These are phyloP conservation scores for Melanotaenia maccullochi DNA, from an alignment of 2,797 vertebrate genomes.

Conservation along the genomic window DNA sequence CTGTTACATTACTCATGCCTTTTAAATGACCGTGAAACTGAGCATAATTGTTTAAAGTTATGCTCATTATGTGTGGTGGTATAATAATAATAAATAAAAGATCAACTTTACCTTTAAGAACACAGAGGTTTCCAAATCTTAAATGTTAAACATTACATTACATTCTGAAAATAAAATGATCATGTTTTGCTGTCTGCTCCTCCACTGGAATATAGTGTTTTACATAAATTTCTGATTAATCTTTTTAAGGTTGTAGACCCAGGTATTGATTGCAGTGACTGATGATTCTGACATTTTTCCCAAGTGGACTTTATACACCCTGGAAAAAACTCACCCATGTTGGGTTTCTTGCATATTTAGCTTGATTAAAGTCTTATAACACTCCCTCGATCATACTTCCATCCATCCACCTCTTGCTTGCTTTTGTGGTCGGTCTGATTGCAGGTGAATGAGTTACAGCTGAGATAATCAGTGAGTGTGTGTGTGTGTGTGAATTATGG, in stretches of 20 bases:
- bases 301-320: constrained; percentile 17
- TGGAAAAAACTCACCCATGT: constrained; percentile 1
- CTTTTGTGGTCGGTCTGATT: constrained; percentile 54
- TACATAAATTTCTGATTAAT: constrained; percentile 12
- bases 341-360: constrained; percentile 30
- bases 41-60: constrained; percentile 47
- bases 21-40: constrained; percentile 47
- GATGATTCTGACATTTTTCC: constrained; percentile 3
- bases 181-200: constrained; percentile 5
- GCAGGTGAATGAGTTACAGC: constrained; percentile 70
- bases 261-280: constrained; percentile 15
- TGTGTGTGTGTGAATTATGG: constrained; percentile 67
- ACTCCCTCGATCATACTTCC: constrained; percentile 22
- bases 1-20: constrained; percentile 51
- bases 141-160: constrained; percentile 13
- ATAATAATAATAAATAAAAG: background rate
- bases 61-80: constrained; percentile 27
- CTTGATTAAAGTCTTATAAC: constrained; percentile 28
- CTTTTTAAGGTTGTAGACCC: background rate
- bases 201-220: background rate
- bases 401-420: constrained; percentile 22
- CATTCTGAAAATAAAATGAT: constrained; percentile 1
- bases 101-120: constrained; percentile 26
- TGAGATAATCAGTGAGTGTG: constrained; percentile 62
- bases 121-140: constrained; percentile 12